Conservation (phyloP, 1,140 invertebrate genomes). For the Drosophila asahinai region DNA sequence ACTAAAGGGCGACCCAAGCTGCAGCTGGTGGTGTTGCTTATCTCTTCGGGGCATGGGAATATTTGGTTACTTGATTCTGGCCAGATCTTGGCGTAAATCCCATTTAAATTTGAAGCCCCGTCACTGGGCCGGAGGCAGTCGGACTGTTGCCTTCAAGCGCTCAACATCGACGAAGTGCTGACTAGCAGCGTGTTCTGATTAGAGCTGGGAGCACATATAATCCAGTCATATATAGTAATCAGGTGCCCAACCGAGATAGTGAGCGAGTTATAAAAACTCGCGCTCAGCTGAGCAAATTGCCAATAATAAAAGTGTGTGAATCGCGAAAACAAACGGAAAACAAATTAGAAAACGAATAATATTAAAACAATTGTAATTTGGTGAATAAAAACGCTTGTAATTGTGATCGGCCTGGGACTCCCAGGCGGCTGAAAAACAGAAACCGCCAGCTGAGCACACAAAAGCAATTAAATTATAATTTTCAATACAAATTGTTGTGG, state of each 20-base stretch:
- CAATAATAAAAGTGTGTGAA: slow-evolving; percentile 59
- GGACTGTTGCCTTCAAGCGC: slow-evolving; percentile 46
- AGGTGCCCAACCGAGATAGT: slow-evolving; percentile 38
- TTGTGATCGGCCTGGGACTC: slow-evolving; percentile 47
- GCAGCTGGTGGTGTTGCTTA: neutral
- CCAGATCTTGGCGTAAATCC: slow-evolving; percentile 32
- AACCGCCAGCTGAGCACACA: slow-evolving; percentile 27
- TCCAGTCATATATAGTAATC: slow-evolving; percentile 40
- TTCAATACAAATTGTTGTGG: slow-evolving; percentile 42
- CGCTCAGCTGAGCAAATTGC: slow-evolving; percentile 23
- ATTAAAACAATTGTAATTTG: slow-evolving; percentile 48
- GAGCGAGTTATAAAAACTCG: slow-evolving; percentile 49
- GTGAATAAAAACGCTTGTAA: slow-evolving; percentile 37
- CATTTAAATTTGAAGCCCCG: slow-evolving; percentile 38
- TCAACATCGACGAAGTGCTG: slow-evolving; percentile 49
- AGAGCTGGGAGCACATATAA: slow-evolving; percentile 33
- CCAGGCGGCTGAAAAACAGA: slow-evolving; percentile 23
- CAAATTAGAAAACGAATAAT: slow-evolving; percentile 28
- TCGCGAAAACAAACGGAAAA: slow-evolving; percentile 22
- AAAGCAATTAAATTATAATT: slow-evolving; percentile 55
- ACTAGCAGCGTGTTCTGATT: slow-evolving; percentile 37
- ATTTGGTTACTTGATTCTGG: slow-evolving; percentile 9
- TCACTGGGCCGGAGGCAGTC: slow-evolving; percentile 36
- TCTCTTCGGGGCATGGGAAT: neutral
- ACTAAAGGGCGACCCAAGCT: neutral